A percentile compares a stretch with the other conserved stretches of the same genome.
These are phyloP conservation scores for Geotrupes spiniger DNA, from an alignment of 2,888 invertebrate genomes.

Conservation along the genomic window DNA sequence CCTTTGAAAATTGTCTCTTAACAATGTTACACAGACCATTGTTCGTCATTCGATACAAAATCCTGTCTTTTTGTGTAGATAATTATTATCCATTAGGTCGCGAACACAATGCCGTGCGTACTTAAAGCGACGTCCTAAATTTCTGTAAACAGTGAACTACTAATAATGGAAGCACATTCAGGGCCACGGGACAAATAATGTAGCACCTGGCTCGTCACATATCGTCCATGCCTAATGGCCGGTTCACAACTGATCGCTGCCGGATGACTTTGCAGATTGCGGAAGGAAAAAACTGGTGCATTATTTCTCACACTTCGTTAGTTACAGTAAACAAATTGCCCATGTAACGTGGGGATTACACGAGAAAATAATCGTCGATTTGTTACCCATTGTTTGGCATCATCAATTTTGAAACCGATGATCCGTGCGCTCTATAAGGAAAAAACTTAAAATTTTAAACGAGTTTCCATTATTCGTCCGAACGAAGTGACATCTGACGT, in stretches of 20 bases:
- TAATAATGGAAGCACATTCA: conserved; percentile 11
- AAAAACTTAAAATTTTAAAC: conserved; percentile 5
- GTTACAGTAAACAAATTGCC: conserved; percentile 46
- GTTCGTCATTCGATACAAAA: too few species aligned
- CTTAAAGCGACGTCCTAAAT: conserved; percentile 19
- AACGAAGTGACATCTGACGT: conserved; percentile 4
- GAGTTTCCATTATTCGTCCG: conserved; percentile 2
- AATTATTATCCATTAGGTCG: conserved; percentile 22
- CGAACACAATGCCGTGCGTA: conserved; percentile 17
- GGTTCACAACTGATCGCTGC: conserved; percentile 36
- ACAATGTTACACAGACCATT: too few species aligned
- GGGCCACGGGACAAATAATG: conserved; percentile 19
- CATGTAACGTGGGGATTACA: conserved; percentile 33
- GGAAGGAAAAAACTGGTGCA: conserved; percentile 31
- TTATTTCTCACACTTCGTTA: conserved; percentile 48
- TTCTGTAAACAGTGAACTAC: conserved; percentile 22
- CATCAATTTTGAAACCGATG: conserved; percentile 26
- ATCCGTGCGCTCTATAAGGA: conserved; percentile 14
- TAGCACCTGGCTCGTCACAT: conserved; percentile 35
- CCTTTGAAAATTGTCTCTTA: too few species aligned
- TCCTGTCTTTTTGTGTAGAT: conserved; percentile 15
- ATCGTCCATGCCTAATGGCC: conserved; percentile 36
- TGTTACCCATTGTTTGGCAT: conserved; percentile 36
- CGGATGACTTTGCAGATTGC: conserved; percentile 33
- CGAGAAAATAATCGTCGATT: conserved; percentile 36